Base-by-base conservation (phyloP, 2,888 invertebrate genomes). In the Chaetogeoica ovagalla region DNA sequence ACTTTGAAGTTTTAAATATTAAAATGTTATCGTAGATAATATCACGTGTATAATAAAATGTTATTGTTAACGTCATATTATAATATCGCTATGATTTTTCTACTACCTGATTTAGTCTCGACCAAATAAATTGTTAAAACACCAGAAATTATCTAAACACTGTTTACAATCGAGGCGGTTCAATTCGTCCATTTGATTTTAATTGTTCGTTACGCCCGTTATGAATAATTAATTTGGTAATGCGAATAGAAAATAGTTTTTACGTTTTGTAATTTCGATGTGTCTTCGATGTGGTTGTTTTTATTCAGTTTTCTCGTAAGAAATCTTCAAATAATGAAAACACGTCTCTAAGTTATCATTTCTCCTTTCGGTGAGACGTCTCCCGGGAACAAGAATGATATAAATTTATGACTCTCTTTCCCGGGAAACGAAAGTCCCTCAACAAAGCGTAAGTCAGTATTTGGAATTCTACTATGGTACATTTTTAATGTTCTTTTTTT, bases 331-430 rank as follows among this genome's bases (percentile, higher is more conserved):
- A 77, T 59, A 68, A 76, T 69, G 52, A 37, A 75, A 69, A 60
- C 37, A 69, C 52, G 60, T n/a, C 9, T 63, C 63, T 37, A 69
- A 69, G 69, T 77, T 69, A 77, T 77, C n/a, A 69, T 69, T 69
- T 77, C 69, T 69, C 60, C 52, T 77, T 77, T 69, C 59, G 17
- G 59, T 59, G 21, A 60, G 57, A 23, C 43, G n/a, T 75, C 57
- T 37, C 69, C 52, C 9, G 60, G 69, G 76, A 69, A 77, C 62
- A 77, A 69, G 76, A 69, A 77, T 68, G 48, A 77, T 68, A 69
- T 60, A 69, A 69, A 77, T 69, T 77, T 77, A 77, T 77, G 68
- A 77, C 48, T 77, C 37, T 68, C 4, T 48, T 77, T 77, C 66
- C 57, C 9, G 60, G 11, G 17, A 59, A 60, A 65, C 69, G 48